Evolutionary conservation across 1,140 invertebrate species (phyloP), one percentile per base, ranked within the genome.

Genomic region (Pseudomyrmex flavicornis): DNA sequence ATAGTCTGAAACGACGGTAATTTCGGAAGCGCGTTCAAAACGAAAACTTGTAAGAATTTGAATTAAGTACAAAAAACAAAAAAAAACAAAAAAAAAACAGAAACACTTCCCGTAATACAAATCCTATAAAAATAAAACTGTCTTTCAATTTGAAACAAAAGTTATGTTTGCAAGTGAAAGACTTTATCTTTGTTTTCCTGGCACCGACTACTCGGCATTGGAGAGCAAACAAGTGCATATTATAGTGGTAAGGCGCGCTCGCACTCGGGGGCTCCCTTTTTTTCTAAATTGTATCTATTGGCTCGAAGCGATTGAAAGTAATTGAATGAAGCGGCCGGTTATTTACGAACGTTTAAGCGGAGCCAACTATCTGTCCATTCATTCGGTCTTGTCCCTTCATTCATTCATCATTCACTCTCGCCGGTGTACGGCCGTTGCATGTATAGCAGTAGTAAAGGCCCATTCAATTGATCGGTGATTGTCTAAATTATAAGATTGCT

Each of bases 401-500:
- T 94, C 93, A 94, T 94, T 94, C 93, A 94, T 94, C 93, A 94
- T 94, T 94, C 93, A 93, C 92, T 93, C 91, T 91, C 88, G 91
- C 90, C 89, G 88, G 91, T 92, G 90, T 92, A 93, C 91, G 91
- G 91, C 89, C 90, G 92, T 89, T 93, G 92, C 92, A 92, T 94
- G 92, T 94, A 94, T 93, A 93, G 92, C 92, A 93, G 92, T 94
- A 94, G 93, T 94, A 94, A 94, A 94, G 92, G 93, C 93, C 93
- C 94, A 94, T 94, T 94, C 94, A 94, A 94, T 94, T 94, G 94
- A 94, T 94, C 94, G 93, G 93, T 94, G 93, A 94, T 94, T 94
- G 94, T 94, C 94, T 94, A 94, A 94, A 94, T 94, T 94, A 94
- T 94, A 94, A 94, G 93, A 94, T 94, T 94, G 94, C 93, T 92